phyloP scores from a whole-genome alignment of 2,113 vertebrate genomes.

The Elephas maximus region DNA sequence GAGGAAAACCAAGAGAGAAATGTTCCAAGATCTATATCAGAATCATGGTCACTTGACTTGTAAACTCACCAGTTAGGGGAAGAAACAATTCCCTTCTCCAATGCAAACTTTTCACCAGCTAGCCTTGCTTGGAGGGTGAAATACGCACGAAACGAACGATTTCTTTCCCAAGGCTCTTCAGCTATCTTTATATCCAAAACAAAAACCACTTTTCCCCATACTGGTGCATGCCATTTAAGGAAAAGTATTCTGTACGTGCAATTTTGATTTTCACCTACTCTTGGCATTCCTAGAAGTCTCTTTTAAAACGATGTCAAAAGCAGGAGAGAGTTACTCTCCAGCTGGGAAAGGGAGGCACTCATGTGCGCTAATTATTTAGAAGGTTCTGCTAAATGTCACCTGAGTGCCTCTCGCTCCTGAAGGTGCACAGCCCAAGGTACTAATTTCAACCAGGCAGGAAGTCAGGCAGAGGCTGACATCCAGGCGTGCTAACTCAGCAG shows the following conservation, averaged over 20 bases:
- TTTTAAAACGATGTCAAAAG: constrained; percentile 16
- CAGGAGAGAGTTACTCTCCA: neutral
- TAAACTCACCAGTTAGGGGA: neutral
- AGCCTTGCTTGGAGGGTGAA: neutral
- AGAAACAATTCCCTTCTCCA: neutral
- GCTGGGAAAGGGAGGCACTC: neutral
- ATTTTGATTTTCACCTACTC: neutral
- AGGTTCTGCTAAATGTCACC: constrained; percentile 47
- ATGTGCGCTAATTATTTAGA: neutral
- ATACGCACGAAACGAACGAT: neutral
- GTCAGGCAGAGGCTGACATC: accelerated
- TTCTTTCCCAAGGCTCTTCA: constrained; percentile 8
- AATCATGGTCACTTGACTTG: accelerated
- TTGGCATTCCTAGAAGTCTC: neutral
- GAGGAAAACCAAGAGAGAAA: neutral
- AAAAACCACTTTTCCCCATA: neutral
- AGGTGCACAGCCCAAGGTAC: constrained; percentile 8
- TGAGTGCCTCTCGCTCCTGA: neutral
- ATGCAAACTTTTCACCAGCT: neutral
- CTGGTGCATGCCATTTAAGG: neutral
- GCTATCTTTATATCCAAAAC: neutral
- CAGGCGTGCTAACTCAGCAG: neutral
- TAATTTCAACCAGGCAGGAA: constrained; percentile 22
- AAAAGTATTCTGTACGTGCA: neutral
- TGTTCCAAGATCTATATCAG: neutral